phyloP scores from a whole-genome alignment of 2,888 invertebrate species.

The Artemia sp. region DNA sequence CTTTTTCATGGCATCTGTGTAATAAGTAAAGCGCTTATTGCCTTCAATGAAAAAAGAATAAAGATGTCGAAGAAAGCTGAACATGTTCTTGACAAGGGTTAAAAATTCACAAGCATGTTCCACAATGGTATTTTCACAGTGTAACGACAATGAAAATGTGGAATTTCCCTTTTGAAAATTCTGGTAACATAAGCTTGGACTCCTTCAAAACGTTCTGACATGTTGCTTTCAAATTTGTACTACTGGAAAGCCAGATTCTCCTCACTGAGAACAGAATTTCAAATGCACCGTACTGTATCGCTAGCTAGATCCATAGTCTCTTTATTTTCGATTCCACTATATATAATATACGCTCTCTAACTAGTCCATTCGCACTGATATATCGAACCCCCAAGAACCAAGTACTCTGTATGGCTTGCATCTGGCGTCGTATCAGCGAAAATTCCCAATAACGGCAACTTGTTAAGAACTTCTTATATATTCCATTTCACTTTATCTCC shows the following conservation, averaged over 20 bases:
- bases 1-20: constrained; percentile 3
- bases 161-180: background rate
- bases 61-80: background rate
- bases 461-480: background rate
- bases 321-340: constrained; percentile 3
- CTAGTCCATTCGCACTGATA: background rate
- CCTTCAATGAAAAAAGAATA: constrained; percentile 9
- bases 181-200: constrained; percentile 11
- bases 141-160: constrained; percentile 3
- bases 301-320: background rate
- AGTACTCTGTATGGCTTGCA: constrained; percentile 7
- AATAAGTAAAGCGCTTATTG: background rate
- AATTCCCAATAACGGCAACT: background rate
- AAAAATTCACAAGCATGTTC: constrained; percentile 3
- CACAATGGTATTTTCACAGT: background rate
- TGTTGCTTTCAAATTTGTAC: background rate
- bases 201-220: background rate
- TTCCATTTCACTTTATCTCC: constrained; percentile 13
- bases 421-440: constrained; percentile 3
- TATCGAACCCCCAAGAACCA: constrained; percentile 15
- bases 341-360: background rate
- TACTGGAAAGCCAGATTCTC: constrained; percentile 12
- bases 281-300: background rate
- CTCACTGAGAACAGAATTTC: background rate
- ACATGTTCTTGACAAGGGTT: constrained; percentile 14